These are phyloP conservation scores for Cercopithecus mitis DNA, from an alignment of 2,797 vertebrate genomes.

Conservation along the genomic window DNA sequence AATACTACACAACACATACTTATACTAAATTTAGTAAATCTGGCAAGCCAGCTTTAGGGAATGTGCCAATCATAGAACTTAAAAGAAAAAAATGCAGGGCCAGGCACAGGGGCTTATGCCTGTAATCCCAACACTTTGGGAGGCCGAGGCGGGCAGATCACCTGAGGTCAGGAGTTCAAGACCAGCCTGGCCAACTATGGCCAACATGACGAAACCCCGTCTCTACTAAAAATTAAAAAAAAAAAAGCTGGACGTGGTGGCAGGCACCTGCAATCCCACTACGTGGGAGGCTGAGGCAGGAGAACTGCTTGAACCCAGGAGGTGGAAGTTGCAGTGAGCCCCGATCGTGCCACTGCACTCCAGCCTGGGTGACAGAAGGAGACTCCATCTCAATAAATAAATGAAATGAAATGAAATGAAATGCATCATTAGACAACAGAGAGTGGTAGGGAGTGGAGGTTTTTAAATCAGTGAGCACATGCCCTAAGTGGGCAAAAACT, in stretches of 20 bases:
- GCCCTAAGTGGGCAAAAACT: not conserved
- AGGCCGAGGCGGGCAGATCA: not conserved
- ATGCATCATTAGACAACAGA: not conserved
- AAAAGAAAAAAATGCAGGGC: not conserved
- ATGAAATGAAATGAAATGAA: not conserved
- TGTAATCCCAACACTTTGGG: not conserved
- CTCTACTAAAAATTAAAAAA: not conserved
- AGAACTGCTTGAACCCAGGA: not conserved
- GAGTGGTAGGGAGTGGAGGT: too few species aligned
- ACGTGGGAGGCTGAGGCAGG: not conserved
- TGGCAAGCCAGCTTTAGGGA: not conserved
- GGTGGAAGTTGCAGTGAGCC: not conserved
- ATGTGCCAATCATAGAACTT: not conserved
- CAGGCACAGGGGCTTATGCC: not conserved
- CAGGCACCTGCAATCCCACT: not conserved
- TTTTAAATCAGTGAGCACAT: not conserved
- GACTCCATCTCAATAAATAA: not conserved
- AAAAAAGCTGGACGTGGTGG: not conserved
- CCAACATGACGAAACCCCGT: not conserved
- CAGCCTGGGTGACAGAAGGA: not conserved
- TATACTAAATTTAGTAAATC: not conserved
- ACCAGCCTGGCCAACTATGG: not conserved
- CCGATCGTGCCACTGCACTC: fast-evolving
- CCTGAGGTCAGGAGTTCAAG: not conserved
- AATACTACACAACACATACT: not conserved